phyloP scores from a whole-genome alignment of 2,888 invertebrate genomes.

The Eulithis testata region DNA sequence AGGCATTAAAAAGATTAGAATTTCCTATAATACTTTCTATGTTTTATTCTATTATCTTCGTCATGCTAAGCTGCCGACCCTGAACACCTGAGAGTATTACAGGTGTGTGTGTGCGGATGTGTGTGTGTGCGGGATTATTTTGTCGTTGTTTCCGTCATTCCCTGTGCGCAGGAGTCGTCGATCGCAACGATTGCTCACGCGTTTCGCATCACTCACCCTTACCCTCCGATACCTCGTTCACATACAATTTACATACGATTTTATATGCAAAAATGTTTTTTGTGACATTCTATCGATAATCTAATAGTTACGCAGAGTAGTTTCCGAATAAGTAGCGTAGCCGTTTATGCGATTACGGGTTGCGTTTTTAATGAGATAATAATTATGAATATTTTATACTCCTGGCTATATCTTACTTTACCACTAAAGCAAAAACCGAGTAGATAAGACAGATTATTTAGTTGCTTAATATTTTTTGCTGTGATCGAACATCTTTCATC shows the following conservation, averaged over 20 bases:
- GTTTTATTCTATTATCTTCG: neutral
- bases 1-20: neutral
- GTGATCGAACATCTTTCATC: no score
- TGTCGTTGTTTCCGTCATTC: constrained; percentile 74
- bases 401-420: no score
- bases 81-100: constrained; percentile 23
- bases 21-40: neutral
- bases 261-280: constrained; percentile 68
- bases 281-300: constrained; percentile 70
- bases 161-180: constrained; percentile 76
- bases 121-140: constrained; percentile 44
- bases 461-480: no score
- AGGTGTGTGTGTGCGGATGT: constrained; percentile 42
- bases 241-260: constrained; percentile 78
- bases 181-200: constrained; percentile 82
- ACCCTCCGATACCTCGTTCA: constrained; percentile 73
- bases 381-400: no score
- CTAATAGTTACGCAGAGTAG: constrained; percentile 54
- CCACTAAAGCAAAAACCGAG: no score
- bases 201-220: constrained; percentile 82
- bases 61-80: constrained; percentile 33
- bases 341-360: constrained; percentile 33
- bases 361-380: constrained; percentile 11
- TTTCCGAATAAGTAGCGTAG: constrained; percentile 43
- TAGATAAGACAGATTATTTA: no score